Evolutionary conservation across 2,797 vertebrate genomes (phyloP), one percentile per base, ranked within the genome.

Genomic region (Liparis tanakae): DNA sequence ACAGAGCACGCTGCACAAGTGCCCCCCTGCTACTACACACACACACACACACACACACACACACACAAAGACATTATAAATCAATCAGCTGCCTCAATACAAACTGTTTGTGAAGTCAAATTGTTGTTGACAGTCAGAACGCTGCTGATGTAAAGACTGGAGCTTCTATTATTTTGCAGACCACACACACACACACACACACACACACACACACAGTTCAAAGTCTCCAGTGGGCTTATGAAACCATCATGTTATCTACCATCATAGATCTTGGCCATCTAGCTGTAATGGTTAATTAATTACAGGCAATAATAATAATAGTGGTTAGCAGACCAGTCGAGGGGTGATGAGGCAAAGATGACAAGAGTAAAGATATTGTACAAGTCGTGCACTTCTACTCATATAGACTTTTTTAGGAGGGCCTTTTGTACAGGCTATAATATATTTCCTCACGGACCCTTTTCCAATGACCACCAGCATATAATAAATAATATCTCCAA

Each of bases 1-100:
- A 94, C 93, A 93, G 78, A 85, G 87, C 90, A 93, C 91, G 93
- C 33, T 84, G 79, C 89, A 89, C 82, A 88, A 85, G 89, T 74
- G 78, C 85, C 84, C 85, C 37, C 58, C 69, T 9, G 44, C 50
- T 6, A 14, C 60, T 20, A 63, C 9, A 54, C 43, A 62, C 73
- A 78, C 36, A 58, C 2, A 66, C 44, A 66, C 55, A 13, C 18
- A 7, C 56, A 57, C 37, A 44, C 46, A 65, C 74, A 78, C 37
- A 60, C 2, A 64, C 48, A 69, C 44, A 10, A n/a, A 67, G 43
- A 20, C 18, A 48, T 74, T 56, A 67, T 46, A 63, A 61, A 48
- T 36, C 60, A 61, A 48, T 85, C 70, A 79, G 0, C n/a, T 4
- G 9, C 54, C 56, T 48, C 43, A 59, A 30, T 50, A 51, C 60